Base-by-base conservation (phyloP, 2,113 vertebrate species). In the Pardalotus punctatus region DNA sequence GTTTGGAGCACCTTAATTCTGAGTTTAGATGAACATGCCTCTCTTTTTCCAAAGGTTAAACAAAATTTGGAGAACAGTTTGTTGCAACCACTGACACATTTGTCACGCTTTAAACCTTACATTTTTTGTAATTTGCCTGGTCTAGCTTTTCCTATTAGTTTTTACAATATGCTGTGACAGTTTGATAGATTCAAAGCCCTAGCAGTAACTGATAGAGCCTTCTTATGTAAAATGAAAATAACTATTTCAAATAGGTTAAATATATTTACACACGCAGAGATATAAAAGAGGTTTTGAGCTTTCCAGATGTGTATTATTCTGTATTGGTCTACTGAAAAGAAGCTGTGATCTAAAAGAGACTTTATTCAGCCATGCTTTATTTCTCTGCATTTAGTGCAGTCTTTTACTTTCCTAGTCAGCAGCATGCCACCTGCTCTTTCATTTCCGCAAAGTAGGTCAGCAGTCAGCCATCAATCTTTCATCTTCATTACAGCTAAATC, bases 371-470 rank as follows among this genome's bases (percentile, higher is more conserved):
- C 69, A 80, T 65, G 67, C 42, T 80, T 93, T 95, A 91, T 95
- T 94, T 90, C 64, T 81, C 69, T 91, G 61, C 64, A 61, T 95
- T 81, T 93, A 84, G 79, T 77, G 45, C 23, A 76, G 86, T 81
- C 77, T 86, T 96, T 94, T 90, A 74, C 88, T 96, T 96, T 91
- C 86, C 90, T 77, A 96, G 96, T 96, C 92, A 96, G 95, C 89
- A 96, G 93, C 86, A 73, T 94, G 94, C 97, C 96, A 97, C 97
- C 97, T 97, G 97, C 96, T 97, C 86, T 96, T 96, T 96, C 96
- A 96, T 97, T 96, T 95, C 90, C 84, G 96, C 93, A 97, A 97
- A 97, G 95, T 97, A 97, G 97, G 97, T 97, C 97, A 97, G 96
- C 95, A 97, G 97, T 93, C 96, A 97, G 95, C 79, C 96, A 97